A percentile compares a stretch with the other conserved stretches of the same genome.
These are phyloP conservation scores for Drosophila pseudotalamancana DNA, from an alignment of 2,888 invertebrate species.

Conservation along the genomic window DNA sequence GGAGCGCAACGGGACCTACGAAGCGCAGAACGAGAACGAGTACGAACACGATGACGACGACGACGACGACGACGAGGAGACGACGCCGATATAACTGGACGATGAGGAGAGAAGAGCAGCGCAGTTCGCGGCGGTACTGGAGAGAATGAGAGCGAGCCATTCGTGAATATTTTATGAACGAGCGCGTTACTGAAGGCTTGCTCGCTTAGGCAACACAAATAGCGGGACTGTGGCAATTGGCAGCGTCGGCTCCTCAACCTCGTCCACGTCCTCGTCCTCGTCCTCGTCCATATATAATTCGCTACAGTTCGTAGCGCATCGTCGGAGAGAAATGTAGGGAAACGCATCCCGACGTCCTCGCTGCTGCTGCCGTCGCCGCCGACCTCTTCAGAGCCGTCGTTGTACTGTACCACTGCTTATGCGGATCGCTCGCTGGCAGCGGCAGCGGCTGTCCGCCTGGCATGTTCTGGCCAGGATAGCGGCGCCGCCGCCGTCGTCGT, in stretches of 20 bases:
- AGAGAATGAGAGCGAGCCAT: conserved; percentile 78
- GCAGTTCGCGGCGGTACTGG: conserved; percentile 44
- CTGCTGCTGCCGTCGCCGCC: conserved; percentile 23
- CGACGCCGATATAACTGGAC: conserved; percentile 22
- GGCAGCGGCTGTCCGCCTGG: conserved; percentile 40
- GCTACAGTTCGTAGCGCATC: conserved; percentile 18
- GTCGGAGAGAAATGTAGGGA: conserved; percentile 73
- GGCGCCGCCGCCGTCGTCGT: conserved; percentile 36
- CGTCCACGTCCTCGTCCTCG: conserved; percentile 29
- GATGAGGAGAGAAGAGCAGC: conserved; percentile 45
- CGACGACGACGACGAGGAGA: conserved; percentile 20
- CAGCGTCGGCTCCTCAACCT: conserved; percentile 49
- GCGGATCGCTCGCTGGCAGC: conserved; percentile 54
- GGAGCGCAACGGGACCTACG: conserved; percentile 36
- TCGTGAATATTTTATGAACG: conserved; percentile 81
- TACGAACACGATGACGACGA: conserved; percentile 15
- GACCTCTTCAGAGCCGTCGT: conserved; percentile 35
- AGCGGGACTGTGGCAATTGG: conserved; percentile 53
- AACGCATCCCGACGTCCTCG: conserved; percentile 59
- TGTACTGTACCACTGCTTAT: conserved; percentile 47
- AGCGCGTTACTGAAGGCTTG: conserved; percentile 55
- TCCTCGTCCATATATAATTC: conserved; percentile 7
- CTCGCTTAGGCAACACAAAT: conserved; percentile 56
- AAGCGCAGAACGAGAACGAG: conserved; percentile 28
- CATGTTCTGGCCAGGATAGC: conserved; percentile 58